A percentile compares a stretch with the other conserved stretches of the same genome.
These are phyloP conservation scores for Meloidogyne exigua DNA, from an alignment of 1,140 invertebrate genomes.

Conservation along the genomic window DNA sequence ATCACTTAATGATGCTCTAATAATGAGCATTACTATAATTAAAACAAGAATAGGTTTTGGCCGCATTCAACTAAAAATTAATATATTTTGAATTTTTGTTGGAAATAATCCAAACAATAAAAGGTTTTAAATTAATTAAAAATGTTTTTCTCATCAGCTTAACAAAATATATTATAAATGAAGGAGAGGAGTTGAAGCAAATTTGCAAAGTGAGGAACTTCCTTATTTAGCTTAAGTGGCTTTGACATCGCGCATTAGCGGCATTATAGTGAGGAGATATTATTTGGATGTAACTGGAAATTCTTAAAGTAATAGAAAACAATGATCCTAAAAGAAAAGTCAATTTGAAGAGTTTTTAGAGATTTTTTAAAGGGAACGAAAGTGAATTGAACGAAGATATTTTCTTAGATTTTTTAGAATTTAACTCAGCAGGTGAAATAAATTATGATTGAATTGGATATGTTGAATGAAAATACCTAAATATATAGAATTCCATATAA, in stretches of 20 bases:
- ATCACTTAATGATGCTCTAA: constrained; percentile 22
- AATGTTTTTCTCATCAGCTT: background rate
- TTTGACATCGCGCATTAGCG: background rate
- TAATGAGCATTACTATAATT: background rate
- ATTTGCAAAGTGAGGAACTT: background rate
- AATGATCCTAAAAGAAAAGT: background rate
- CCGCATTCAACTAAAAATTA: background rate
- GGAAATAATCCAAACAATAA: too few species aligned
- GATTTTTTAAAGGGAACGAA: background rate
- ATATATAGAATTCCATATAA: too few species aligned
- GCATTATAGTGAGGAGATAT: background rate
- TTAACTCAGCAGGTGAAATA: too few species aligned
- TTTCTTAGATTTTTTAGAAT: too few species aligned
- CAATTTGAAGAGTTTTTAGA: background rate
- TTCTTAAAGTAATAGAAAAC: background rate
- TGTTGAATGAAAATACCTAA: too few species aligned
- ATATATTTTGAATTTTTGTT: too few species aligned
- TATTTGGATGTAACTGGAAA: background rate
- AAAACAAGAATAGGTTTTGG: background rate
- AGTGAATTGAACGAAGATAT: background rate
- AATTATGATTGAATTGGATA: too few species aligned
- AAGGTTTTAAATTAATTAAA: too few species aligned
- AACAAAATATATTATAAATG: background rate
- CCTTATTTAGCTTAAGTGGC: background rate
- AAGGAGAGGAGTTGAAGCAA: background rate